Conservation (phyloP, 1,140 invertebrate genomes). For the Diorhabda elongata region DNA sequence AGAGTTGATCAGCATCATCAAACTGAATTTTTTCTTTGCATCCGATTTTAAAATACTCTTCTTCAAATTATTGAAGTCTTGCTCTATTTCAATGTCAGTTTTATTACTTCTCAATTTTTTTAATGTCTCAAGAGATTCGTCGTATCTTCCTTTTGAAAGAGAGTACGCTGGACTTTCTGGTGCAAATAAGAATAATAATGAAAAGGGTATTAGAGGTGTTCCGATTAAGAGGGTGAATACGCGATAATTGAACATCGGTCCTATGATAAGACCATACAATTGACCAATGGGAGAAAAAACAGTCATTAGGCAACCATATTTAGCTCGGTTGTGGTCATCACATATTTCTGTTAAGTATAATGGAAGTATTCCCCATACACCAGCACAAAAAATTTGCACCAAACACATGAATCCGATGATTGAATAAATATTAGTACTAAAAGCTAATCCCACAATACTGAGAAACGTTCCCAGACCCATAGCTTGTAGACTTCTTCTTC, state of each 20-base stretch:
- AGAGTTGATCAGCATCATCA: neutral
- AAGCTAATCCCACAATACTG: conserved; percentile 45
- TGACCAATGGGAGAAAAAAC: conserved; percentile 47
- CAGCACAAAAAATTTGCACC: conserved; percentile 48
- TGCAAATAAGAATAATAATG: conserved; percentile 63
- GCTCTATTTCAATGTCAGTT: conserved; percentile 52
- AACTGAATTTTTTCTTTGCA: neutral
- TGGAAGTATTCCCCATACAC: conserved; percentile 49
- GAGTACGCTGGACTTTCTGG: conserved; percentile 79
- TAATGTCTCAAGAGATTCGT: conserved; percentile 61
- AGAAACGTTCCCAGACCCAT: conserved; percentile 45
- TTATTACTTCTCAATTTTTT: conserved; percentile 61
- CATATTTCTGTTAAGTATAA: conserved; percentile 53
- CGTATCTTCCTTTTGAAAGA: conserved; percentile 54
- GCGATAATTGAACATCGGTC: conserved; percentile 57
- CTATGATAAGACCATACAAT: conserved; percentile 53
- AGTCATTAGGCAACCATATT: conserved; percentile 57
- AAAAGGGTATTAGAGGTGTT: conserved; percentile 58
- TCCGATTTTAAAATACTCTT: neutral
- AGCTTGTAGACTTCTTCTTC: conserved; percentile 47
- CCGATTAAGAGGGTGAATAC: conserved; percentile 62
- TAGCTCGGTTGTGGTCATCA: conserved; percentile 40
- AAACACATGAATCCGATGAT: conserved; percentile 47
- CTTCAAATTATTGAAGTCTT: conserved; percentile 53
- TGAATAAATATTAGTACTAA: conserved; percentile 38